A percentile compares a stretch with the other conserved stretches of the same genome.
These are phyloP conservation scores for Noctua janthina DNA, from an alignment of 2,888 invertebrate species.

Conservation along the genomic window DNA sequence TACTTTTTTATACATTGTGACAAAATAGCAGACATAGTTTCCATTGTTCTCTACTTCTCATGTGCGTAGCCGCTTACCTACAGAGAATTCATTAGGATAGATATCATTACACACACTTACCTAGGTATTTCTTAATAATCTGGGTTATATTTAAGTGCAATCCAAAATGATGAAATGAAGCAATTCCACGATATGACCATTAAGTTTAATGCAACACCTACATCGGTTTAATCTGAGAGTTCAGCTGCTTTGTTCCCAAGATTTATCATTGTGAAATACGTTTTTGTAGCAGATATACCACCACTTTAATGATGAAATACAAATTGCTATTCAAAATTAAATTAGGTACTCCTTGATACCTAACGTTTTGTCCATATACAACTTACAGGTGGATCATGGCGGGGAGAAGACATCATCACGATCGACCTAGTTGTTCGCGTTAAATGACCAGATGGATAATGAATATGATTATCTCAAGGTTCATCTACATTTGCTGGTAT, in stretches of 20 bases:
- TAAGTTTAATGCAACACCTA: conserved; percentile 52
- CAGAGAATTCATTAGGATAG: conserved; percentile 27
- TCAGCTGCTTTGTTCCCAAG: conserved; percentile 56
- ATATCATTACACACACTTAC: conserved; percentile 33
- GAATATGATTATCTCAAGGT: conserved; percentile 66
- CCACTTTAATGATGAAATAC: conserved; percentile 56
- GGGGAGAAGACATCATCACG: conserved; percentile 78
- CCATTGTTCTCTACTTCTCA: conserved; percentile 33
- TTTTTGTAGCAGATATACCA: conserved; percentile 33
- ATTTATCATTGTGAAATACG: conserved; percentile 58
- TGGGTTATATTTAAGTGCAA: conserved; percentile 28
- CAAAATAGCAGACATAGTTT: conserved; percentile 17
- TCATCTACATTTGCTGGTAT: conserved; percentile 54
- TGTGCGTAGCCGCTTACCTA: conserved; percentile 1
- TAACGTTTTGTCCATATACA: conserved; percentile 35
- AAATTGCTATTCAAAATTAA: conserved; percentile 61
- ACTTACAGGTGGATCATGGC: conserved; percentile 48
- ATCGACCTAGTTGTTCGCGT: conserved; percentile 75
- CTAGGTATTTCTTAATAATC: conserved; percentile 40
- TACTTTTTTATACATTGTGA: conserved; percentile 19
- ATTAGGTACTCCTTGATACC: conserved; percentile 39
- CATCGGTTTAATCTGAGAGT: conserved; percentile 48
- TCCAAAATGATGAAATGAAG: conserved; percentile 51
- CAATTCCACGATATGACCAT: conserved; percentile 51
- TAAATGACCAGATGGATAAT: conserved; percentile 66